Evolutionary conservation across 2,888 invertebrate genomes (phyloP).

Genomic region (Drosophila infuscata): DNA sequence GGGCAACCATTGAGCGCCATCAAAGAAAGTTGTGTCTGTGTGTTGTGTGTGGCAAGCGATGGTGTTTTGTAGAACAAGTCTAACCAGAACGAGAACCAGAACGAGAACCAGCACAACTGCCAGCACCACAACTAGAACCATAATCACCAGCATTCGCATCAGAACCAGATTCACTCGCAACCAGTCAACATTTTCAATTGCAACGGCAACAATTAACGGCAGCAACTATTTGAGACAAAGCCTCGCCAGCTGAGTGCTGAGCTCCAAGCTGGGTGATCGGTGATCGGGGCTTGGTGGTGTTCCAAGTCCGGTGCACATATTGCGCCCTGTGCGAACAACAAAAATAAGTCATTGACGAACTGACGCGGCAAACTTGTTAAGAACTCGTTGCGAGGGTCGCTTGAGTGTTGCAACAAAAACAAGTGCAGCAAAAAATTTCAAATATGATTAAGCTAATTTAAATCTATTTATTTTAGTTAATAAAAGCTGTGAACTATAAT

Average conservation of each 20-base stretch:
- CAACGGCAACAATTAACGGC: slow-evolving; percentile 41
- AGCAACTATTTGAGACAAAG: slow-evolving; percentile 15
- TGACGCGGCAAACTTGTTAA: slow-evolving; percentile 38
- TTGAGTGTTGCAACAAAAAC: background rate
- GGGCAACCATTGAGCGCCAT: slow-evolving; percentile 39
- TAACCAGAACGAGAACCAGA: slow-evolving; percentile 42
- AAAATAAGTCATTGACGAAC: slow-evolving; percentile 18
- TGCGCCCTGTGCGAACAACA: slow-evolving; percentile 25
- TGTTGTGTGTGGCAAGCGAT: background rate
- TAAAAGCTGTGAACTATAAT: background rate
- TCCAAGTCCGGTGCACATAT: slow-evolving; percentile 15
- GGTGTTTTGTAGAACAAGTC: slow-evolving; percentile 45
- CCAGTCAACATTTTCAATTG: slow-evolving; percentile 9
- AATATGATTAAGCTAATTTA: too few species aligned
- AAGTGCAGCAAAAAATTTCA: background rate
- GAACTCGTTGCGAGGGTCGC: slow-evolving; percentile 46
- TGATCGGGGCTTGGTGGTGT: background rate
- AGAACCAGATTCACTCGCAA: slow-evolving; percentile 3
- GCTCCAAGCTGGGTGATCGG: background rate
- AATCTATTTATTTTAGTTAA: background rate
- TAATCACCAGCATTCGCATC: background rate
- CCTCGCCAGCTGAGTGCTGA: slow-evolving; percentile 7
- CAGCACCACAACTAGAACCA: slow-evolving; percentile 9
- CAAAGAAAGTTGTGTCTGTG: slow-evolving; percentile 58
- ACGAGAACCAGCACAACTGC: background rate